phyloP scores from a whole-genome alignment of 2,113 vertebrate species.

The Mesembrinibis cayennensis region DNA sequence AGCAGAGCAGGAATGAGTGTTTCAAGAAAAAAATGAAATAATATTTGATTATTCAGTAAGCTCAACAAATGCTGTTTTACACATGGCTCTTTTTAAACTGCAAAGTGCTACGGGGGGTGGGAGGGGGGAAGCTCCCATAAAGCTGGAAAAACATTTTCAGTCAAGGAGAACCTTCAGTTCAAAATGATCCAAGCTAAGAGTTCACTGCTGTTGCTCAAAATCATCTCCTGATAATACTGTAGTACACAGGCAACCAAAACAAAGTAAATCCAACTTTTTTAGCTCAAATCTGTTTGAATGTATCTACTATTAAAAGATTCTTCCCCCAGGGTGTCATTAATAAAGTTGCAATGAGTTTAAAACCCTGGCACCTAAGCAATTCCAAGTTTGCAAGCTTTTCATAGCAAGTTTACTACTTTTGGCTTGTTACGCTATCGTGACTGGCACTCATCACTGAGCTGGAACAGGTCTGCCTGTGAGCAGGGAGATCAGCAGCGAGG shows the following conservation, averaged over 20 bases:
- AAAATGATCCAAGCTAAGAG: not conserved
- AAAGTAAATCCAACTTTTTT: not conserved
- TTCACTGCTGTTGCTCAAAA: not conserved
- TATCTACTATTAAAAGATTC: slow-evolving; percentile 50
- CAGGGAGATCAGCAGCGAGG: not conserved
- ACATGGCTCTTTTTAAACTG: slow-evolving; percentile 19
- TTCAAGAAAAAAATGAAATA: slow-evolving; percentile 49
- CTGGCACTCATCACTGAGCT: not conserved
- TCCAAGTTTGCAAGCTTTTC: slow-evolving; percentile 42
- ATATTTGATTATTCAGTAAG: slow-evolving; percentile 31
- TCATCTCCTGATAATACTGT: not conserved
- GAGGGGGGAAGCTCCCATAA: slow-evolving; percentile 10
- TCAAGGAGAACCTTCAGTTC: slow-evolving; percentile 4
- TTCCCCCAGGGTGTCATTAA: slow-evolving; percentile 51
- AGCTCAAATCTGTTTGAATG: slow-evolving; percentile 20
- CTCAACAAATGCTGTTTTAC: slow-evolving; percentile 47
- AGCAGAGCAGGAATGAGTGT: not conserved
- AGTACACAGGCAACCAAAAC: not conserved
- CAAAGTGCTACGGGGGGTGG: not conserved
- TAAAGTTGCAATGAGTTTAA: slow-evolving; percentile 40
- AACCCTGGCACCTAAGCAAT: not conserved
- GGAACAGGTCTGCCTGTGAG: not conserved
- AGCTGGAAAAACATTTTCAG: slow-evolving; percentile 15
- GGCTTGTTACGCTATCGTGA: not conserved
- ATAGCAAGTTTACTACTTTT: slow-evolving; percentile 18